Conservation (phyloP, 2,797 vertebrate genomes). For the Sebastes nivosus region DNA sequence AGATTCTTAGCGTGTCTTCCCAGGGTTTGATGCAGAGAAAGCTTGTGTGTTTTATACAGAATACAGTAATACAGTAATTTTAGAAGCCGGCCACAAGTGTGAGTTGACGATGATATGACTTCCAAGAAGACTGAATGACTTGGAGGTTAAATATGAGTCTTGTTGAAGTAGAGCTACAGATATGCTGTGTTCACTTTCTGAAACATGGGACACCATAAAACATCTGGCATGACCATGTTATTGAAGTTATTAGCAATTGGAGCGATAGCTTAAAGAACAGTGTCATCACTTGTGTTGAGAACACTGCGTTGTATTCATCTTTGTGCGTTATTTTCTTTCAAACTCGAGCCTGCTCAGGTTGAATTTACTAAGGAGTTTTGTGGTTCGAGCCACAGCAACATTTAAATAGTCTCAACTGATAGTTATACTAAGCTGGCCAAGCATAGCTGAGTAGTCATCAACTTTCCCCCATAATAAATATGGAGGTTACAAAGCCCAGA, state of each 20-base stretch:
- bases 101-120: slow-evolving; percentile 7
- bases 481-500: slow-evolving; percentile 34
- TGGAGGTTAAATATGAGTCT: not conserved
- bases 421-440: slow-evolving; percentile 44
- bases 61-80: slow-evolving; percentile 1
- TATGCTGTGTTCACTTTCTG: not conserved
- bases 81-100: not conserved
- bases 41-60: not conserved
- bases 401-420: slow-evolving; percentile 49
- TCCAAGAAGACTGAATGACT: not conserved
- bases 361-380: slow-evolving; percentile 42
- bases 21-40: not conserved
- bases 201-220: not conserved
- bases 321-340: not conserved
- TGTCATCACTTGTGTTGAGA: slow-evolving; percentile 14
- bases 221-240: slow-evolving; percentile 23
- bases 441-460: slow-evolving; percentile 50
- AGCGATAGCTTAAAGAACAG: slow-evolving; percentile 31
- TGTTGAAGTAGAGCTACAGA: not conserved
- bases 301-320: slow-evolving; percentile 54
- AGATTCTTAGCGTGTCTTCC: not conserved
- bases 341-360: slow-evolving; percentile 8
- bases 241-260: slow-evolving; percentile 27
- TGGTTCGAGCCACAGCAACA: slow-evolving; percentile 40
- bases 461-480: slow-evolving; percentile 54